Percentiles rank a stretch among this genome's conserved stretches.
These are phyloP conservation scores for Austrofundulus limnaeus DNA, from an alignment of 2,113 vertebrate species.

Conservation along the genomic window DNA sequence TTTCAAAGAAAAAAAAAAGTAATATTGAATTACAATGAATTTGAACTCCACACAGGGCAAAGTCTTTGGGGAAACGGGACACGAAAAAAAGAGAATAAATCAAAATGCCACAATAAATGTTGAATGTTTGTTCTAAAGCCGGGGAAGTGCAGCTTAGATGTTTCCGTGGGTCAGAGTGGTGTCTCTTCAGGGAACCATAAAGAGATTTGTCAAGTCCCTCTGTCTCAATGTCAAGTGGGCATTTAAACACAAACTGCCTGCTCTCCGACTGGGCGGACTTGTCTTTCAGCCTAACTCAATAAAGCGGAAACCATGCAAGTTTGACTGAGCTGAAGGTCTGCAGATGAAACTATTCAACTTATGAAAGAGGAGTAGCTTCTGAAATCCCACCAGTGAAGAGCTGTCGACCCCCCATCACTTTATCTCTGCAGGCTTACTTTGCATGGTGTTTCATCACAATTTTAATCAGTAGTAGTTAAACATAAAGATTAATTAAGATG, in stretches of 20 bases:
- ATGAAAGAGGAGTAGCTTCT: too few species aligned
- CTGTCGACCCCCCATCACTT: constrained; percentile 47
- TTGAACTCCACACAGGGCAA: constrained; percentile 38
- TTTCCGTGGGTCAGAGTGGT: constrained; percentile 51
- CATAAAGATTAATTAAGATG: constrained; percentile 48
- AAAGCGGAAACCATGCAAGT: constrained; percentile 30
- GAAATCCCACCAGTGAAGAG: constrained; percentile 28
- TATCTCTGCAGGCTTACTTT: constrained; percentile 23
- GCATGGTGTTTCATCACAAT: constrained; percentile 20
- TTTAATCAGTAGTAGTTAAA: constrained; percentile 52
- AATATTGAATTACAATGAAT: constrained; percentile 44
- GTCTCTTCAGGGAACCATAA: constrained; percentile 56
- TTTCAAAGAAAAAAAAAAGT: constrained; percentile 33
- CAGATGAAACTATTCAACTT: constrained; percentile 19
- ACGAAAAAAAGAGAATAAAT: constrained; percentile 52
- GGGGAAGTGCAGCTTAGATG: constrained; percentile 25
- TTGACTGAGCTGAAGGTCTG: constrained; percentile 30
- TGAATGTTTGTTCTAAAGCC: constrained; percentile 48
- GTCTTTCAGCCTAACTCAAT: constrained; percentile 54
- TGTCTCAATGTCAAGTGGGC: constrained; percentile 56
- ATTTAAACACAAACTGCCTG: constrained; percentile 50
- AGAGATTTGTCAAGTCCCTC: constrained; percentile 59
- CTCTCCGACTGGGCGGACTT: constrained; percentile 49
- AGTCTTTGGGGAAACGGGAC: constrained; percentile 22
- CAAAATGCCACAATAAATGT: constrained; percentile 58